Percentiles rank a stretch among this genome's conserved stretches.
Conservation (phyloP, 2,888 invertebrate genomes). For the Leptopterna dolabrata region DNA sequence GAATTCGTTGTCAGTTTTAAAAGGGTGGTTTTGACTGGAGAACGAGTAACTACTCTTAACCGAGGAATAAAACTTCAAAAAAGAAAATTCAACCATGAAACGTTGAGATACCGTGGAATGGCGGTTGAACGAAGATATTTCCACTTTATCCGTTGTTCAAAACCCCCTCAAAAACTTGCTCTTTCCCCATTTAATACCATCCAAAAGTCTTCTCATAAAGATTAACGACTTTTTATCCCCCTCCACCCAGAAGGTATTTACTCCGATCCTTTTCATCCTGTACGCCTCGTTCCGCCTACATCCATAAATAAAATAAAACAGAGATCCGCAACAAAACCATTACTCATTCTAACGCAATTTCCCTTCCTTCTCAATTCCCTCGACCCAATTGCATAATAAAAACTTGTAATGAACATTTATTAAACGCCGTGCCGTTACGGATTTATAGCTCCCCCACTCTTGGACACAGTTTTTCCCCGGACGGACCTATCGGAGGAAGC, state of each 20-base stretch:
- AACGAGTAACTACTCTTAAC: background rate
- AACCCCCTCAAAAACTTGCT: slow-evolving; percentile 33
- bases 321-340: slow-evolving; percentile 29
- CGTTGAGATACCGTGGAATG: background rate
- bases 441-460: background rate
- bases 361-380: slow-evolving; percentile 63
- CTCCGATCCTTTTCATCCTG: background rate
- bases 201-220: slow-evolving; percentile 53
- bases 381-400: slow-evolving; percentile 41
- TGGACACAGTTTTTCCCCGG: background rate
- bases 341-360: slow-evolving; percentile 64
- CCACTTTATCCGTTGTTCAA: slow-evolving; percentile 30
- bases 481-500: background rate
- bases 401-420: slow-evolving; percentile 49
- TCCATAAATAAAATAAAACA: slow-evolving; percentile 44
- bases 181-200: slow-evolving; percentile 38
- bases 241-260: background rate
- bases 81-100: background rate
- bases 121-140: background rate
- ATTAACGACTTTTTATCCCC: slow-evolving; percentile 44
- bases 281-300: background rate
- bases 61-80: background rate
- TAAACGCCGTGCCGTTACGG: slow-evolving; percentile 5
- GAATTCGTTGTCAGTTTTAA: too few relatives aligned
- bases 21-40: background rate